Percentiles rank a stretch among this genome's conserved stretches.
These are phyloP conservation scores for Aplysina aerophoba DNA, from an alignment of 37 sponge, comb jelly and placozoan species.

Conservation along the genomic window DNA sequence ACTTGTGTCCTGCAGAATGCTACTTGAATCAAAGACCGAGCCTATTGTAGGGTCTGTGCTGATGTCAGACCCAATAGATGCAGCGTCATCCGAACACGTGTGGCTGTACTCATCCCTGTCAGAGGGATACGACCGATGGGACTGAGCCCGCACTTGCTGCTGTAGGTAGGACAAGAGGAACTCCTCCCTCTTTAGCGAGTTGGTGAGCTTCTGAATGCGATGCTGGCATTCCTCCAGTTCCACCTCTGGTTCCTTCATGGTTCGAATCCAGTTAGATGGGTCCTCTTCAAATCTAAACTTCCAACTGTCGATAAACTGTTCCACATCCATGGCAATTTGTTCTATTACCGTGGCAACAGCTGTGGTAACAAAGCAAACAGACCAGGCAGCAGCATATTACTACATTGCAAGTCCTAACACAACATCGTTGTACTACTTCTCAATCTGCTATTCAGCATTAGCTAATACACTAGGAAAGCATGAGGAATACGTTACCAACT, in stretches of 20 bases:
- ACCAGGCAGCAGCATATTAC: no score
- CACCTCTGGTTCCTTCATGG: neutral
- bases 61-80: neutral
- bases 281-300: constrained; percentile 22
- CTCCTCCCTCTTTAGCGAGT: constrained; percentile 14
- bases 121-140: neutral
- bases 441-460: no score
- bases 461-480: no score
- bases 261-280: neutral
- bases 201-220: neutral
- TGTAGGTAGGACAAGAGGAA: neutral
- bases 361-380: no score
- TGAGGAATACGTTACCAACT: no score
- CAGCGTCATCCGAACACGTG: neutral
- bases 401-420: no score
- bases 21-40: neutral
- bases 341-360: no score
- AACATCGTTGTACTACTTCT: no score
- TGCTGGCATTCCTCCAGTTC: constrained; percentile 29
- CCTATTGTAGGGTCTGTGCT: neutral
- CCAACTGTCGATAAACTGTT: constrained; percentile 27
- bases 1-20: neutral
- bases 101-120: neutral
- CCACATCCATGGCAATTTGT: neutral
- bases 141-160: constrained; percentile 15